Evolutionary conservation across 2,888 invertebrate genomes (phyloP).

Genomic region (Galerucella calmariensis): DNA sequence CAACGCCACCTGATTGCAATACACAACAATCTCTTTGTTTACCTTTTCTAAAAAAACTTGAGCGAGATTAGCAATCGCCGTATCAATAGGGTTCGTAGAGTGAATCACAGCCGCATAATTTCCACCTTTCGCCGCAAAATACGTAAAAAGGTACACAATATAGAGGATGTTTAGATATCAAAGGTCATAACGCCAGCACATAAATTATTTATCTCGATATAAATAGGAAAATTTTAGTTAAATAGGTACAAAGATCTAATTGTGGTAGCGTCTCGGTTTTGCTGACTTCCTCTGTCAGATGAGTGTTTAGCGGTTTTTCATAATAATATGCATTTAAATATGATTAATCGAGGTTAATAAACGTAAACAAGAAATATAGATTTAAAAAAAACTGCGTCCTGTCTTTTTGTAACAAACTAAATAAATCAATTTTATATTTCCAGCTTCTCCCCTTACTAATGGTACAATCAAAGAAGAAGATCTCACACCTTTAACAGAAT

Average conservation of each 20-base stretch:
- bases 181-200: not conserved
- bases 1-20: slow-evolving; percentile 1
- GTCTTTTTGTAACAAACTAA: not conserved
- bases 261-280: not conserved
- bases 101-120: slow-evolving; percentile 33
- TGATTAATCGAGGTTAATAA: slow-evolving; percentile 8
- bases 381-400: not conserved
- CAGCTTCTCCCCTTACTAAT: slow-evolving; percentile 67
- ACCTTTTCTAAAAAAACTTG: slow-evolving; percentile 5
- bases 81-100: slow-evolving; percentile 17
- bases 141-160: slow-evolving; percentile 15
- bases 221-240: not conserved
- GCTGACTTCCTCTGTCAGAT: not conserved
- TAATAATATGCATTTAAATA: not conserved
- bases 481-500: slow-evolving; percentile 55
- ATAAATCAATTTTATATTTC: slow-evolving; percentile 45
- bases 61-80: not conserved
- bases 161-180: slow-evolving; percentile 5
- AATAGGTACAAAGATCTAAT: not conserved
- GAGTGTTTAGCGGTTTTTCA: not conserved
- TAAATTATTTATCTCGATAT: not conserved
- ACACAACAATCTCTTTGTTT: slow-evolving; percentile 14
- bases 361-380: not conserved
- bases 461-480: slow-evolving; percentile 58
- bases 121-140: slow-evolving; percentile 39